phyloP scores from a whole-genome alignment of 2,888 invertebrate species.

The Clanis bilineata region DNA sequence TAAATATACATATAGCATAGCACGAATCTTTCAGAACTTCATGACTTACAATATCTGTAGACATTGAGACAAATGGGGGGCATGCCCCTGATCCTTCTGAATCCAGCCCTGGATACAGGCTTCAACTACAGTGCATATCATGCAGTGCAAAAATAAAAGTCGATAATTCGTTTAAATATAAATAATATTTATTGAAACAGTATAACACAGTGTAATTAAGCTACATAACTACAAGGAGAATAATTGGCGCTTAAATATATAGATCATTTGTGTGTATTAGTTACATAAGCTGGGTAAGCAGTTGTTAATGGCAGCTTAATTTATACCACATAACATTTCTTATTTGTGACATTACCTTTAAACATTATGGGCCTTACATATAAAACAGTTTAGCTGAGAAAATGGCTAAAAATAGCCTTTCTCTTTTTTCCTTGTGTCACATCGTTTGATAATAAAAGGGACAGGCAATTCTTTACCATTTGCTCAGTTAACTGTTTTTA shows the following conservation, averaged over 20 bases:
- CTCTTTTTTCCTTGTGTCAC: no score
- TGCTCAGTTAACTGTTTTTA: no score
- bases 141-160: conserved; percentile 43
- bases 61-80: neutral
- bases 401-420: no score
- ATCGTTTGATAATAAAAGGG: no score
- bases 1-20: conserved; percentile 7
- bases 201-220: conserved; percentile 25
- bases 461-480: no score
- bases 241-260: conserved; percentile 9
- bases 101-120: conserved; percentile 14
- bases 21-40: neutral
- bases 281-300: conserved; percentile 17
- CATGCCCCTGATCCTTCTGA: neutral
- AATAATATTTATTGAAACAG: conserved; percentile 25
- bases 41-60: conserved; percentile 8
- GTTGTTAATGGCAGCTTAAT: conserved; percentile 14
- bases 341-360: neutral
- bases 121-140: conserved; percentile 20
- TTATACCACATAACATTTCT: conserved; percentile 10
- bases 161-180: conserved; percentile 39
- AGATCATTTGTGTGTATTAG: conserved; percentile 15
- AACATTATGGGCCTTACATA: no score
- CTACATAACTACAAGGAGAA: conserved; percentile 21
- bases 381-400: no score